A percentile compares a stretch with the other conserved stretches of the same genome.
Evolutionary conservation across 2,888 invertebrate species (phyloP).

Genomic region (Patella pellucida): DNA sequence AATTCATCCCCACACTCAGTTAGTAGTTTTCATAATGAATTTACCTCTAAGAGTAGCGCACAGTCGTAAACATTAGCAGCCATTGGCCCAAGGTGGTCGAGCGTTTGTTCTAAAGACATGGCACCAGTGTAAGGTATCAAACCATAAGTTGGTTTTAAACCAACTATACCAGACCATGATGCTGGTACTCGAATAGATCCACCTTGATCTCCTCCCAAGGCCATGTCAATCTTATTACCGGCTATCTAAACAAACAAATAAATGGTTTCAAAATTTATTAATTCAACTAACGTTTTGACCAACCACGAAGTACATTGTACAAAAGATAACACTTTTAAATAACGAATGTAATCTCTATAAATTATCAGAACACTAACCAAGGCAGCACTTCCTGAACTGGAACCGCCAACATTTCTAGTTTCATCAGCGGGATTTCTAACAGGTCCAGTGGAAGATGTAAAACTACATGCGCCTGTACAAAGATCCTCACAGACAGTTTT

Average conservation of each 20-base stretch:
- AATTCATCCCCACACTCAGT: too few relatives aligned
- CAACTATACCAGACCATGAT: conserved; percentile 63
- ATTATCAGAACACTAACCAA: conserved; percentile 43
- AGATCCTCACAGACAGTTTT: conserved; percentile 62
- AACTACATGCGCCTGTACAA: conserved; percentile 58
- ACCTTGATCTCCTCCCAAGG: conserved; percentile 65
- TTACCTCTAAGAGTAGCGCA: conserved; percentile 63
- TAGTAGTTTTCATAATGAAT: too few relatives aligned
- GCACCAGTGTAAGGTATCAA: conserved; percentile 67
- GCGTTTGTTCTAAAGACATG: conserved; percentile 48
- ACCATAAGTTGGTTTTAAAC: conserved; percentile 65
- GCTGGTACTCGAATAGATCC: conserved; percentile 66
- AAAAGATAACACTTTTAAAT: too few relatives aligned
- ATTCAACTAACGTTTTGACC: too few relatives aligned
- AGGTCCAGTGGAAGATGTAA: conserved; percentile 51
- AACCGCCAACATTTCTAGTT: conserved; percentile 55
- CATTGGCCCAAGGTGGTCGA: conserved; percentile 67
- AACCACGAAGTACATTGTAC: too few relatives aligned
- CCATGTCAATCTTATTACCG: conserved; percentile 59
- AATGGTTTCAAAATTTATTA: too few relatives aligned
- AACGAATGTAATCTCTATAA: too few relatives aligned
- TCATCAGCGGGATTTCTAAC: conserved; percentile 56
- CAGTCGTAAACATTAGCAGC: conserved; percentile 62
- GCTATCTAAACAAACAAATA: conserved; percentile 45
- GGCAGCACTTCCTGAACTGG: conserved; percentile 60